A percentile compares a stretch with the other conserved stretches of the same genome.
These are phyloP conservation scores for Buathra laborator DNA, from an alignment of 2,888 invertebrate species.

Conservation along the genomic window DNA sequence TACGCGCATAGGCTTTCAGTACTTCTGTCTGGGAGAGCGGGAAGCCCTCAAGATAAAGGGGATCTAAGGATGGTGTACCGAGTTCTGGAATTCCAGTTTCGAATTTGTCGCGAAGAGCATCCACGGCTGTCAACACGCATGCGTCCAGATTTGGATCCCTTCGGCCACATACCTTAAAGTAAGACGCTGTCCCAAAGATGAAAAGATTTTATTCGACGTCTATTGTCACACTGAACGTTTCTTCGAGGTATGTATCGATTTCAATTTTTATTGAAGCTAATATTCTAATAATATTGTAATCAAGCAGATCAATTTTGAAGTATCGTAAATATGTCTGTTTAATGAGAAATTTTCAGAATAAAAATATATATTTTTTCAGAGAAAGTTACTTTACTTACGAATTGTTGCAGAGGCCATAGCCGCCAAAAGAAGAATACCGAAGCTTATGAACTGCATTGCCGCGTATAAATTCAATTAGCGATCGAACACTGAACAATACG, in stretches of 20 bases:
- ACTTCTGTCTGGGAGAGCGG: constrained; percentile 73
- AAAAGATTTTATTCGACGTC: neutral
- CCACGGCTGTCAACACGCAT: constrained; percentile 77
- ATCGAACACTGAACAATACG: neutral
- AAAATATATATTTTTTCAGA: neutral
- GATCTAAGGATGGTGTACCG: constrained; percentile 78
- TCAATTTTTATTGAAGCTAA: too few species aligned
- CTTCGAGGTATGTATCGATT: too few species aligned
- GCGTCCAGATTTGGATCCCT: constrained; percentile 77
- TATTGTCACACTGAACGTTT: neutral
- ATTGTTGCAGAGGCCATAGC: neutral
- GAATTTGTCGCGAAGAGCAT: constrained; percentile 68
- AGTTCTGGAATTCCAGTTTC: constrained; percentile 80
- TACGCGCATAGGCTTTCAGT: constrained; percentile 74
- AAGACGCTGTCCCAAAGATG: constrained; percentile 74
- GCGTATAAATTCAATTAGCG: neutral
- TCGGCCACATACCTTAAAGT: constrained; percentile 79
- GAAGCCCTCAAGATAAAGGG: constrained; percentile 75
- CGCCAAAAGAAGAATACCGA: neutral
- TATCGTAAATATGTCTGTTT: neutral
- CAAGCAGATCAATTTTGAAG: neutral
- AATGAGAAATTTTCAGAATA: neutral
- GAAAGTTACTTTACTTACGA: neutral
- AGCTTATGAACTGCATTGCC: neutral
- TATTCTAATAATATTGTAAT: too few species aligned